These are phyloP conservation scores for Pygmarrhopalites habei DNA, from an alignment of 1,140 invertebrate species.

Conservation along the genomic window DNA sequence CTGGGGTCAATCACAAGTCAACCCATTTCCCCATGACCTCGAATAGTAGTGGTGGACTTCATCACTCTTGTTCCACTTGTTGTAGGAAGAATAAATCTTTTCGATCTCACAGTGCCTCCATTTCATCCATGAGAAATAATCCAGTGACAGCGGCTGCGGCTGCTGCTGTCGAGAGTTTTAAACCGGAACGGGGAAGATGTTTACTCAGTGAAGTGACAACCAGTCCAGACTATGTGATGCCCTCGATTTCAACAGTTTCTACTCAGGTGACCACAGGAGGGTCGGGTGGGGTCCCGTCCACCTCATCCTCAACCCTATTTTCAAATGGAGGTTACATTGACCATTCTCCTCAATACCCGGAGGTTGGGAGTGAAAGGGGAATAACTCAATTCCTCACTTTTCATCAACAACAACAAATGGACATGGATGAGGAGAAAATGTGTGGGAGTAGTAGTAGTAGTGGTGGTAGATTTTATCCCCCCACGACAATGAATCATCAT, in stretches of 20 bases:
- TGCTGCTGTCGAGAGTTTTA: background rate
- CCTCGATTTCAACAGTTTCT: conserved; percentile 4
- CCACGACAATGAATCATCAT: too few relatives aligned
- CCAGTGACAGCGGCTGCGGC: background rate
- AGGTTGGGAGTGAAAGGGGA: background rate
- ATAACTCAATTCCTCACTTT: conserved; percentile 12
- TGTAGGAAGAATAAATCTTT: conserved; percentile 22
- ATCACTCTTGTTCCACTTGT: conserved; percentile 1
- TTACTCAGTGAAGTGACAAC: conserved; percentile 1
- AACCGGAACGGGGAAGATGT: conserved; percentile 18
- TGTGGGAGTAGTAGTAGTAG: conserved; percentile 6
- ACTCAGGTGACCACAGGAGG: background rate
- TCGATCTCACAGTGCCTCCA: conserved; percentile 12
- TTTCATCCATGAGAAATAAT: conserved; percentile 5
- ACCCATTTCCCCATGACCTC: background rate
- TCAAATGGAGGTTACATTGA: conserved; percentile 9
- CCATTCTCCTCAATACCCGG: background rate
- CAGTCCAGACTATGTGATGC: conserved; percentile 24
- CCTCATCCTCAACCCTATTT: conserved; percentile 3
- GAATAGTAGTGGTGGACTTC: background rate
- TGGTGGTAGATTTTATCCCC: too few relatives aligned
- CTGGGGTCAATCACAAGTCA: background rate
- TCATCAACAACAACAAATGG: conserved; percentile 11
- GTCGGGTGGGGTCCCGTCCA: too few relatives aligned
- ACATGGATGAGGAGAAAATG: background rate